These are phyloP conservation scores for Anguilla anguilla DNA, from an alignment of 2,797 vertebrate species.

Conservation along the genomic window DNA sequence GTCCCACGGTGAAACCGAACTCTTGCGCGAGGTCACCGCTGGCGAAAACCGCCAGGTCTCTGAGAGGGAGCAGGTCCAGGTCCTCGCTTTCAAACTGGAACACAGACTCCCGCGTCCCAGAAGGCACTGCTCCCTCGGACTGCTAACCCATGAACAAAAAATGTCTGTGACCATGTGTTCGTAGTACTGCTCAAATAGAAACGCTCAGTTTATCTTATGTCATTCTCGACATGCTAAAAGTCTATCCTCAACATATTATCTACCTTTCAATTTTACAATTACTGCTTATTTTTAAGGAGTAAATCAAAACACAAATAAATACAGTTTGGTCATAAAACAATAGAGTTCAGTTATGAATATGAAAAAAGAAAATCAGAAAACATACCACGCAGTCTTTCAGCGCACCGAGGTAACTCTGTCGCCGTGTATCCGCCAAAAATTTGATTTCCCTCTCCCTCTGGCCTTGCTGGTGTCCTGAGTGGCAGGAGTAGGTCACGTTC, in stretches of 20 bases:
- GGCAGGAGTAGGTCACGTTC: constrained; percentile 74
- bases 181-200: background rate
- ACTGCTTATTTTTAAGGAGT: background rate
- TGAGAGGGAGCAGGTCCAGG: constrained; percentile 77
- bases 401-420: constrained; percentile 70
- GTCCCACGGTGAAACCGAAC: constrained; percentile 80
- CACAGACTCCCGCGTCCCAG: constrained; percentile 64
- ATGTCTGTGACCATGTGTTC: background rate
- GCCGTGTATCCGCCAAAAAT: constrained; percentile 75
- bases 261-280: background rate
- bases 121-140: constrained; percentile 56
- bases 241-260: too few relatives aligned
- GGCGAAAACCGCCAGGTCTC: constrained; percentile 78
- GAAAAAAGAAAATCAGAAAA: constrained; percentile 4
- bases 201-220: too few relatives aligned
- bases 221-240: too few relatives aligned
- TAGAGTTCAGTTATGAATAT: background rate
- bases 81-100: constrained; percentile 79
- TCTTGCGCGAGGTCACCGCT: constrained; percentile 64
- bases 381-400: constrained; percentile 75
- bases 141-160: constrained; percentile 35
- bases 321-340: background rate
- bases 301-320: background rate
- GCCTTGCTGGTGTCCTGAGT: constrained; percentile 45
- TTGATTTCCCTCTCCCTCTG: constrained; percentile 63